A percentile compares a stretch with the other conserved stretches of the same genome.
These are phyloP conservation scores for Charadrius vociferus DNA, from an alignment of 2,113 vertebrate genomes.

Conservation along the genomic window DNA sequence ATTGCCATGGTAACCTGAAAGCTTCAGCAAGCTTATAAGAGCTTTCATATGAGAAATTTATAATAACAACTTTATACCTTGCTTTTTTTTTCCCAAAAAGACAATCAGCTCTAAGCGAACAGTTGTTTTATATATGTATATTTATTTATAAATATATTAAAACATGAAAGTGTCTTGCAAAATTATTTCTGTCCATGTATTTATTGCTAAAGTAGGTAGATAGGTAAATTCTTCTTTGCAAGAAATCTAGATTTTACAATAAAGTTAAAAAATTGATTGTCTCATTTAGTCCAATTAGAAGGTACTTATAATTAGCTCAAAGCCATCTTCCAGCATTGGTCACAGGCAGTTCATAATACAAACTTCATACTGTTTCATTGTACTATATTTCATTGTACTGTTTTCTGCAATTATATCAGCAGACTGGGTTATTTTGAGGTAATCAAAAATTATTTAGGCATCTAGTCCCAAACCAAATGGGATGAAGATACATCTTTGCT, in stretches of 20 bases:
- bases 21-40: background rate
- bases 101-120: background rate
- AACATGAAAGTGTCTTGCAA: background rate
- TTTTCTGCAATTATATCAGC: background rate
- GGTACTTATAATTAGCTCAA: background rate
- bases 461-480: background rate
- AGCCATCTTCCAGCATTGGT: background rate
- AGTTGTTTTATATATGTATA: background rate
- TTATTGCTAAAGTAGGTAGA: background rate
- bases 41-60: background rate
- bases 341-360: background rate
- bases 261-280: background rate
- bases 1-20: slow-evolving; percentile 5
- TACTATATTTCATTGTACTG: background rate
- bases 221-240: background rate
- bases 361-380: no score
- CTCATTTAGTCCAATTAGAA: background rate
- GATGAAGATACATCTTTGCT: background rate
- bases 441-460: background rate
- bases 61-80: background rate
- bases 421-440: background rate
- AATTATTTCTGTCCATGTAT: background rate
- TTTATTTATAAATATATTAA: background rate
- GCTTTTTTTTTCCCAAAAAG: background rate
- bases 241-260: background rate